Evolutionary conservation across 2,888 invertebrate genomes (phyloP).

Genomic region (Aspidiotus destructor): DNA sequence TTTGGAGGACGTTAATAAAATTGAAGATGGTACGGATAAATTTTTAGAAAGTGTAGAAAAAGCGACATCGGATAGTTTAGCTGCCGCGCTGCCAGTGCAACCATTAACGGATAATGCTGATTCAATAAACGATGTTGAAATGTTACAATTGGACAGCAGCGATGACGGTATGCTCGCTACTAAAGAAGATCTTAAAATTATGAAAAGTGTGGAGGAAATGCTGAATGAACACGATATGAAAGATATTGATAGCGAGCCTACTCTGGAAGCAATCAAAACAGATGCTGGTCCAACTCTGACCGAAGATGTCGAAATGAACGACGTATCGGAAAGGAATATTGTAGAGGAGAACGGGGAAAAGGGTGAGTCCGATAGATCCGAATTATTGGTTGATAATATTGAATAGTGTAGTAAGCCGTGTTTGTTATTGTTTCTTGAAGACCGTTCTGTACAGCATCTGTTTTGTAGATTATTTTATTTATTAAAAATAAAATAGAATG

Average conservation of each 20-base stretch:
- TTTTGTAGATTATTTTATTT: no score
- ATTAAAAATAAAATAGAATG: no score
- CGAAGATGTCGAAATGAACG: constrained; percentile 23
- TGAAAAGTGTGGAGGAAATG: constrained; percentile 28
- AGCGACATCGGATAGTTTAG: not conserved
- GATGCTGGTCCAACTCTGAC: not conserved
- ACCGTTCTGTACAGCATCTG: no score
- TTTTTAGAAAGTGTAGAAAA: constrained; percentile 27
- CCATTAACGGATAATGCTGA: not conserved
- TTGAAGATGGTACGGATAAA: constrained; percentile 8
- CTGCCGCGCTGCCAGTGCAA: not conserved
- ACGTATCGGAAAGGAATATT: constrained; percentile 8
- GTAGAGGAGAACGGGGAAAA: not conserved
- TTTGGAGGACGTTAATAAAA: not conserved
- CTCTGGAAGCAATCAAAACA: not conserved
- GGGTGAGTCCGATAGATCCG: not conserved
- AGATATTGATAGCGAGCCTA: not conserved
- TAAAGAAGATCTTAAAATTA: constrained; percentile 6
- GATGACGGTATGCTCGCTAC: not conserved
- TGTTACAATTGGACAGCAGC: constrained; percentile 4
- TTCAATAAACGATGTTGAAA: constrained; percentile 17
- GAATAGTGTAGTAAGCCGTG: no score
- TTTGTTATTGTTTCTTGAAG: no score
- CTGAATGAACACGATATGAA: not conserved
- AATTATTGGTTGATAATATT: no score